A percentile compares a stretch with the other conserved stretches of the same genome.
Conservation (phyloP, 2,113 vertebrate genomes). For the Poeciliopsis prolifica region DNA sequence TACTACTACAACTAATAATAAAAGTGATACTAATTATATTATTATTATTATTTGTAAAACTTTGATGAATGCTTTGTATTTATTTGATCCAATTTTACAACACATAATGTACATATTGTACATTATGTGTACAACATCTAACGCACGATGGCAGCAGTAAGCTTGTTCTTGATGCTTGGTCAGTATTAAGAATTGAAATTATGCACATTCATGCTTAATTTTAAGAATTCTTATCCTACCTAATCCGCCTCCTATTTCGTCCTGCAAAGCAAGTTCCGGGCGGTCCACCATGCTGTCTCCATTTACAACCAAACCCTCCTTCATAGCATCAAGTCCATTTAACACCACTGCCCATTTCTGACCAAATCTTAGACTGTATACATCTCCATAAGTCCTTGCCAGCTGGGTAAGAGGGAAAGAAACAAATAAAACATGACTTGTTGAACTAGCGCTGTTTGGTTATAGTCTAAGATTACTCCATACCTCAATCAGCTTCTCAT, state of each 20-base stretch:
- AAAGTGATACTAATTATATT: too few relatives aligned
- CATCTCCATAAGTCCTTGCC: slow-evolving; percentile 42
- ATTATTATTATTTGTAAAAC: too few relatives aligned
- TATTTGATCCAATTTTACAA: not conserved
- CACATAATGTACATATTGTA: not conserved
- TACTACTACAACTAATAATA: not conserved
- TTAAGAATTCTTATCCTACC: slow-evolving; percentile 7
- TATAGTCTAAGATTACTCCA: not conserved
- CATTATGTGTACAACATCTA: too few relatives aligned
- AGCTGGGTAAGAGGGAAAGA: slow-evolving; percentile 32
- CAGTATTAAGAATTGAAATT: not conserved
- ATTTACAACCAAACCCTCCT: slow-evolving; percentile 58
- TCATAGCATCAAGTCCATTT: slow-evolving; percentile 48
- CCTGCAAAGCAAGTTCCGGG: slow-evolving; percentile 23
- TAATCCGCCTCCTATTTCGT: not conserved
- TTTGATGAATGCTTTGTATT: not conserved
- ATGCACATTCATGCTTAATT: not conserved
- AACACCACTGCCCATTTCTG: slow-evolving; percentile 41
- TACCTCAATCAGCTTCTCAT: slow-evolving; percentile 50
- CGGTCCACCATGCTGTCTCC: slow-evolving; percentile 57
- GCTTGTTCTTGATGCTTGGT: too few relatives aligned
- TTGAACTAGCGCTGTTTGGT: not conserved
- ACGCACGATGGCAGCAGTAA: too few relatives aligned
- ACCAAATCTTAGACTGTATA: slow-evolving; percentile 58
- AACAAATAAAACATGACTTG: not conserved